Conservation (phyloP, 2,113 vertebrate species). For the Recurvirostra avosetta region DNA sequence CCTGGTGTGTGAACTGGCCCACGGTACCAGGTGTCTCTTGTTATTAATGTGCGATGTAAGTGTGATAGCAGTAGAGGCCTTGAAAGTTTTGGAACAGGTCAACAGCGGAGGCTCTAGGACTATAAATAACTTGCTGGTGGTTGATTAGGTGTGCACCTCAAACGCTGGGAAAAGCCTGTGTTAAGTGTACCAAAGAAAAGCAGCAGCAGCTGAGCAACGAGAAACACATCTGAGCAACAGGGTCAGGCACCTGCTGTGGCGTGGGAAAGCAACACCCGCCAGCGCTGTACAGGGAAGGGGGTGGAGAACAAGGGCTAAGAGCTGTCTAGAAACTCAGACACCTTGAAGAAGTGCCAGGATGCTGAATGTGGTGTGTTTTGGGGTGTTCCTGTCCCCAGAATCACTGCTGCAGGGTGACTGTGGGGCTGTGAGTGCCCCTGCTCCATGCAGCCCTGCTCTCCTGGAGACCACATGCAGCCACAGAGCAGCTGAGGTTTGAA, state of each 20-base stretch:
- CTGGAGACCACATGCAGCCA: not conserved
- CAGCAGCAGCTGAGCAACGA: not conserved
- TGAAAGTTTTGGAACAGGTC: not conserved
- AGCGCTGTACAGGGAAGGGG: fast-evolving
- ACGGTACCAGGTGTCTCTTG: not conserved
- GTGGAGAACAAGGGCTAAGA: not conserved
- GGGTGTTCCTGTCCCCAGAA: not conserved
- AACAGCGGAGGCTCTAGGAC: not conserved
- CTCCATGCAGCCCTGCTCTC: not conserved
- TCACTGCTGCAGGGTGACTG: not conserved
- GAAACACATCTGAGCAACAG: not conserved
- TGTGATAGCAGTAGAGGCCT: not conserved
- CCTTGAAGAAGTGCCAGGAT: not conserved
- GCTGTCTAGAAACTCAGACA: not conserved
- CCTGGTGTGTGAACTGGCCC: not conserved
- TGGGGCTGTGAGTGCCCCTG: no score
- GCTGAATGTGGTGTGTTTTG: not conserved
- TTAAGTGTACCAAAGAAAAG: not conserved
- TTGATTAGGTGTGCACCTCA: not conserved
- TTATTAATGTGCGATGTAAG: not conserved
- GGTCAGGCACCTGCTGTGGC: not conserved
- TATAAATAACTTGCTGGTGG: not conserved
- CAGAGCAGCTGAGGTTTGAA: not conserved
- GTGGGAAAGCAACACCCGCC: not conserved
- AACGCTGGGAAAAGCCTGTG: not conserved